A percentile compares a stretch with the other conserved stretches of the same genome.
Evolutionary conservation across 2,113 vertebrate genomes (phyloP).

Genomic region (Clinocottus analis): DNA sequence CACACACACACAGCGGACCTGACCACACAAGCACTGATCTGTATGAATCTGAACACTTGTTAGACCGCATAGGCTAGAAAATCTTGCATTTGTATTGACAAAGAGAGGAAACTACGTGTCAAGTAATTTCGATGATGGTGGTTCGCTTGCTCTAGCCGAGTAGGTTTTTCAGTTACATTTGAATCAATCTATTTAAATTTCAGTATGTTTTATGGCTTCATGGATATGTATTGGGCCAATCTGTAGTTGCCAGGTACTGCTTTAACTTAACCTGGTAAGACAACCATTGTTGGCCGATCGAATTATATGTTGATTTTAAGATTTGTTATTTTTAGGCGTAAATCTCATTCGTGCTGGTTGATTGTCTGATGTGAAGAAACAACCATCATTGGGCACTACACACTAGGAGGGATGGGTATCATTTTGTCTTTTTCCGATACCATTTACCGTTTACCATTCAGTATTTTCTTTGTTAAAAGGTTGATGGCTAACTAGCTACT

Average conservation of each 20-base stretch:
- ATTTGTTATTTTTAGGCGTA: background rate
- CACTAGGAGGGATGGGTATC: too few relatives aligned
- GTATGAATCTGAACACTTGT: background rate
- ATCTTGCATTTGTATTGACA: background rate
- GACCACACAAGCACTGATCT: slow-evolving; percentile 6
- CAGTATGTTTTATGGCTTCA: background rate
- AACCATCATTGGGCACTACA: background rate
- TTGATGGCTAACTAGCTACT: too few relatives aligned
- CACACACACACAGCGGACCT: slow-evolving; percentile 11
- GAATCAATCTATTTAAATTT: background rate
- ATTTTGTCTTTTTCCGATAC: too few relatives aligned
- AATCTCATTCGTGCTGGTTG: background rate
- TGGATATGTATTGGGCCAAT: background rate
- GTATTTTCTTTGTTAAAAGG: too few relatives aligned
- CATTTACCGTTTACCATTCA: too few relatives aligned
- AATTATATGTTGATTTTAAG: too few relatives aligned
- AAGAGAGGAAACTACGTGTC: background rate
- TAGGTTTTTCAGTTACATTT: background rate
- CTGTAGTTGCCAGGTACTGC: background rate
- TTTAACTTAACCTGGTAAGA: background rate
- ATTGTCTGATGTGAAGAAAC: background rate
- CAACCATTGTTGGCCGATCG: background rate
- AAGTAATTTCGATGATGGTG: background rate
- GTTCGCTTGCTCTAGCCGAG: background rate
- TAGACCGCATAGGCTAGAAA: background rate